Evolutionary conservation across 2,113 vertebrate genomes (phyloP).

Genomic region (Sialia sialis): DNA sequence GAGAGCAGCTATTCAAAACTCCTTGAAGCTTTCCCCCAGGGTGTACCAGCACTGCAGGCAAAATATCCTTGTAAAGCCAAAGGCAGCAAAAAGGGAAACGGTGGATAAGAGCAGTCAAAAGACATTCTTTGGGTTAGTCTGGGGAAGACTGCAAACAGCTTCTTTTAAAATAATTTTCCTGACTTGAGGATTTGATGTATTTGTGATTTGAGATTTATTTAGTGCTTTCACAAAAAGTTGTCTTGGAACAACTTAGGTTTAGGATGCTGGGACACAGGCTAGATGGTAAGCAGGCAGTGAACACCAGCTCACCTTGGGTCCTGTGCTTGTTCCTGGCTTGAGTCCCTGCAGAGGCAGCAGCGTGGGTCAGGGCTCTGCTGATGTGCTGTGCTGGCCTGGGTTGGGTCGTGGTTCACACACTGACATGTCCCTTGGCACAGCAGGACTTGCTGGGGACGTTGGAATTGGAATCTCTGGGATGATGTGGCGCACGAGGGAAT

Average conservation of each 20-base stretch:
- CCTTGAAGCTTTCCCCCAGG: background rate
- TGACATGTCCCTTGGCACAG: background rate
- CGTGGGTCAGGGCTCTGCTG: accelerated
- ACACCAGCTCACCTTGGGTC: accelerated
- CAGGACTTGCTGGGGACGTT: accelerated
- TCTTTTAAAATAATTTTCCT: background rate
- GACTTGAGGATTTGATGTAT: too few species aligned
- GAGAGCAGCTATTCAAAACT: background rate
- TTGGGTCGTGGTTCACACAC: accelerated
- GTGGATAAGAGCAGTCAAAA: background rate
- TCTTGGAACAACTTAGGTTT: accelerated
- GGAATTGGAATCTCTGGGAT: background rate
- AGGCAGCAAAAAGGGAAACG: background rate
- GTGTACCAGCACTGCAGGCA: background rate
- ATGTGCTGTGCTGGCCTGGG: accelerated
- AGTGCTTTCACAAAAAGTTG: background rate
- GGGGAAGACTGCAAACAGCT: background rate
- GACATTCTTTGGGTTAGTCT: background rate
- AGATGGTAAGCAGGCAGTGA: accelerated
- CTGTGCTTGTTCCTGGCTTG: accelerated
- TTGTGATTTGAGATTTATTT: background rate
- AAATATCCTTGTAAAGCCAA: background rate
- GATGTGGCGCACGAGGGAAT: accelerated
- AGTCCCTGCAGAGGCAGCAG: background rate
- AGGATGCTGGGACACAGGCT: background rate